Evolutionary conservation across 1,140 invertebrate genomes (phyloP).

Genomic region (Aricia agestis): DNA sequence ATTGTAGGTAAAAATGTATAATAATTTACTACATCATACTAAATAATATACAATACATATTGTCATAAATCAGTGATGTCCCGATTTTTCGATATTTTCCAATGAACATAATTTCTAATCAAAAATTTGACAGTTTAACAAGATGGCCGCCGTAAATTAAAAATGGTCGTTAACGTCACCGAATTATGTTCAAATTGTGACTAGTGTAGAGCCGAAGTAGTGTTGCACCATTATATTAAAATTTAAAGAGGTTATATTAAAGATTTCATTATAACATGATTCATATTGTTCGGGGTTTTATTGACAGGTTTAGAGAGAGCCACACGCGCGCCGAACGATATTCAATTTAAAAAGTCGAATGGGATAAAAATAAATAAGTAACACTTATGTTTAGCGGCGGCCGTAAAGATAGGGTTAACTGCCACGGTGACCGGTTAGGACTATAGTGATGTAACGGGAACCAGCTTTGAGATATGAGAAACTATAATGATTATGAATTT

Average conservation of each 20-base stretch:
- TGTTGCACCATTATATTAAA: conserved; percentile 29
- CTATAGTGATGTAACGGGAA: conserved; percentile 39
- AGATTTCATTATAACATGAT: conserved; percentile 64
- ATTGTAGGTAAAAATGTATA: no score
- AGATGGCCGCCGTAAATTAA: conserved; percentile 41
- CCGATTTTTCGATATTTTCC: no score
- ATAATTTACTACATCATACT: no score
- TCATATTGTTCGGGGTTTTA: conserved; percentile 54
- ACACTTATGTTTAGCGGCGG: conserved; percentile 73
- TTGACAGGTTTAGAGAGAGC: conserved; percentile 68
- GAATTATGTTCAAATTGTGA: conserved; percentile 26
- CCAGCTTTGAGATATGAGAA: conserved; percentile 18
- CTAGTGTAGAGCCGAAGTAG: conserved; percentile 5
- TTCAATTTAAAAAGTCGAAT: conserved; percentile 74
- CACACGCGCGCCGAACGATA: conserved; percentile 66
- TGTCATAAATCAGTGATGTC: no score
- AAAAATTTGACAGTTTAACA: conserved; percentile 48
- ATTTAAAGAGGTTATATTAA: conserved; percentile 34
- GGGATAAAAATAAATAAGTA: conserved; percentile 74
- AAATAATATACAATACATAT: no score
- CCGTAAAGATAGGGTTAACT: conserved; percentile 75
- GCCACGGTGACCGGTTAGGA: conserved; percentile 58
- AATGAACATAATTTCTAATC: conserved; percentile 15
- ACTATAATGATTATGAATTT: no score
- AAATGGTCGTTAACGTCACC: conserved; percentile 44